phyloP scores from a whole-genome alignment of 2,797 vertebrate genomes.

The Acipenser transmontanus region DNA sequence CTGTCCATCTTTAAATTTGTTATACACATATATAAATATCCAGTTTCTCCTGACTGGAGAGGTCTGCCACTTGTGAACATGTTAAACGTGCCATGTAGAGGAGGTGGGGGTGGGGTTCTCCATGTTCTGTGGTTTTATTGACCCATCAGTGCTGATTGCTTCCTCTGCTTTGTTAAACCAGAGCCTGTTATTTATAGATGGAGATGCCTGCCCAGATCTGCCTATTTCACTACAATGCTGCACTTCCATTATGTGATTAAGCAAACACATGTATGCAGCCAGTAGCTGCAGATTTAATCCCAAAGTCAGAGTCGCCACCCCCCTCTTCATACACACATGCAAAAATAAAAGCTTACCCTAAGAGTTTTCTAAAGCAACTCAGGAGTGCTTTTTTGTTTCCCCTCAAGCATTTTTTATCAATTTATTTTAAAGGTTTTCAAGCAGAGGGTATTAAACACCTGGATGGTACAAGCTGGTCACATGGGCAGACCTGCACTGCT shows the following conservation, averaged over 20 bases:
- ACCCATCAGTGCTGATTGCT: constrained; percentile 4
- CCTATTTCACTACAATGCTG: constrained; percentile 41
- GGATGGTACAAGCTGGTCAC: no score
- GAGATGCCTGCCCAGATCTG: constrained; percentile 20
- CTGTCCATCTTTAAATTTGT: neutral
- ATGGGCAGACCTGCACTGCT: no score
- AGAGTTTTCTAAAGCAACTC: no score
- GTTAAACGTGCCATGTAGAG: neutral
- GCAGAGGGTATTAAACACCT: no score
- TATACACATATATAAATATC: neutral
- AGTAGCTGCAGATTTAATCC: constrained; percentile 39
- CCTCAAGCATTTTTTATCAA: no score
- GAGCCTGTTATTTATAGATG: constrained; percentile 49
- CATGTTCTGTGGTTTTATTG: constrained; percentile 12
- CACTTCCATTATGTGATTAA: constrained; percentile 70
- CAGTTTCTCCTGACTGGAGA: no score
- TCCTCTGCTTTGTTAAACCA: neutral
- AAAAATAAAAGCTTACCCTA: no score
- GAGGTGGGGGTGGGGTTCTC: neutral
- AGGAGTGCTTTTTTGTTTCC: no score
- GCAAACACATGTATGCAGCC: constrained; percentile 25
- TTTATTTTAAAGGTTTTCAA: no score
- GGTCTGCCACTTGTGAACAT: neutral
- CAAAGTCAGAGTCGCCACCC: constrained; percentile 52
- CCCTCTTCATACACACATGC: constrained; percentile 19